Conservation (phyloP, 1,140 invertebrate genomes). For the Pogonus chalceus region DNA sequence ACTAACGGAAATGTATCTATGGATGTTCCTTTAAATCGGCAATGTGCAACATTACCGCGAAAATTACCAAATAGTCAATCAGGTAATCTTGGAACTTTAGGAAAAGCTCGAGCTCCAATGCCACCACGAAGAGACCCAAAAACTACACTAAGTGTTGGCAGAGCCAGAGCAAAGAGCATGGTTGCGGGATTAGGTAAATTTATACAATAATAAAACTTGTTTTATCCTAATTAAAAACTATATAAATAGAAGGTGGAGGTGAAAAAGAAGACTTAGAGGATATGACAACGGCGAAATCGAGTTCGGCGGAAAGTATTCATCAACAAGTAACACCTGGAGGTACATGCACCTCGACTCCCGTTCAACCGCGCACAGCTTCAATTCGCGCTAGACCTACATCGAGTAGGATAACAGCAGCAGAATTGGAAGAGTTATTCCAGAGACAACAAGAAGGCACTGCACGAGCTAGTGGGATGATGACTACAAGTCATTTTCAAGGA, state of each 20-base stretch:
- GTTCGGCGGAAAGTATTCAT: conserved; percentile 70
- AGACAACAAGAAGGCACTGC: conserved; percentile 52
- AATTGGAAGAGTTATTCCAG: conserved; percentile 84
- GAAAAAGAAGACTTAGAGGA: conserved; percentile 59
- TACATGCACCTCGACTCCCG: conserved; percentile 42
- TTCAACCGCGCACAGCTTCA: conserved; percentile 71
- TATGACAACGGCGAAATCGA: conserved; percentile 53
- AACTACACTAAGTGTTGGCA: conserved; percentile 85
- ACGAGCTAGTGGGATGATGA: conserved; percentile 52
- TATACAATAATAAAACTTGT: background rate
- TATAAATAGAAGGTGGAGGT: conserved; percentile 40
- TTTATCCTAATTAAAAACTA: too few species aligned
- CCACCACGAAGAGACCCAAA: conserved; percentile 84
- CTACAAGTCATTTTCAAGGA: conserved; percentile 56
- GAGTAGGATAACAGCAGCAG: conserved; percentile 75
- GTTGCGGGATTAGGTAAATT: conserved; percentile 65
- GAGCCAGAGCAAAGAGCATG: conserved; percentile 81
- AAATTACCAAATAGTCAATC: conserved; percentile 44
- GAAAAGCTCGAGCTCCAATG: conserved; percentile 63
- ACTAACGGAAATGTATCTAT: conserved; percentile 23
- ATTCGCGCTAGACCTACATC: conserved; percentile 78
- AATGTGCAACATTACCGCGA: conserved; percentile 65
- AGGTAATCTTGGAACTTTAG: conserved; percentile 39
- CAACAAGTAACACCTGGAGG: conserved; percentile 39
- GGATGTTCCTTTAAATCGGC: conserved; percentile 39